Evolutionary conservation across 2,888 invertebrate species (phyloP).

Genomic region (Eupithecia tripunctaria): DNA sequence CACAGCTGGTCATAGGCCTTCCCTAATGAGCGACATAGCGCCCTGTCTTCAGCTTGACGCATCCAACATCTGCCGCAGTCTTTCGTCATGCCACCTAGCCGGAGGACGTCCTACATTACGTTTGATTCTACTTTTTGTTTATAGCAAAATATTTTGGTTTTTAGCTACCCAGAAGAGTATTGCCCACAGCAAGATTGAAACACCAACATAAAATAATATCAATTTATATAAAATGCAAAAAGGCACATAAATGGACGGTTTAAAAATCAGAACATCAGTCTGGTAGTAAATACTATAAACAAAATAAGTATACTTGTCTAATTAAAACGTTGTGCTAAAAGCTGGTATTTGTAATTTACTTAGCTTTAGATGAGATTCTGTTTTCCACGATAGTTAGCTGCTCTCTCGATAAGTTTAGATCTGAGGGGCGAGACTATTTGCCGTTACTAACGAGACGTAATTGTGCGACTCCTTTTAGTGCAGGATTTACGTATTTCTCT

Average conservation of each 20-base stretch:
- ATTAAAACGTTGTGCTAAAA: constrained; percentile 23
- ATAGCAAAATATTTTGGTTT: constrained; percentile 26
- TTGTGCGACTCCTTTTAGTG: too few species aligned
- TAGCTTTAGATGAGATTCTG: neutral
- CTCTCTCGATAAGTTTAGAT: neutral
- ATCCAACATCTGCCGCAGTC: too few species aligned
- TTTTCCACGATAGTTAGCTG: neutral
- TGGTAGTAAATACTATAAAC: constrained; percentile 8
- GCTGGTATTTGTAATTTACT: constrained; percentile 16
- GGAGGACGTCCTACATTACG: too few species aligned
- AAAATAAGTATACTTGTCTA: constrained; percentile 17
- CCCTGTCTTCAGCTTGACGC: too few species aligned
- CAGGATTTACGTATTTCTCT: too few species aligned
- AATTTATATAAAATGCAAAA: constrained; percentile 40
- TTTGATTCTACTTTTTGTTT: neutral
- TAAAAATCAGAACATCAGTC: constrained; percentile 30
- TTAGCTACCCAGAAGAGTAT: constrained; percentile 37
- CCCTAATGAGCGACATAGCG: too few species aligned
- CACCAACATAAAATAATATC: constrained; percentile 25
- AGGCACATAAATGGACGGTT: constrained; percentile 54
- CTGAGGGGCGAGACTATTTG: too few species aligned
- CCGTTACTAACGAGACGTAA: too few species aligned
- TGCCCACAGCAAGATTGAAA: constrained; percentile 38
- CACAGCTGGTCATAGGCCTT: too few species aligned
- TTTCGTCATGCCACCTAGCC: too few species aligned